Evolutionary conservation across 2,113 vertebrate genomes (phyloP).

Genomic region (Dicaeum eximium): DNA sequence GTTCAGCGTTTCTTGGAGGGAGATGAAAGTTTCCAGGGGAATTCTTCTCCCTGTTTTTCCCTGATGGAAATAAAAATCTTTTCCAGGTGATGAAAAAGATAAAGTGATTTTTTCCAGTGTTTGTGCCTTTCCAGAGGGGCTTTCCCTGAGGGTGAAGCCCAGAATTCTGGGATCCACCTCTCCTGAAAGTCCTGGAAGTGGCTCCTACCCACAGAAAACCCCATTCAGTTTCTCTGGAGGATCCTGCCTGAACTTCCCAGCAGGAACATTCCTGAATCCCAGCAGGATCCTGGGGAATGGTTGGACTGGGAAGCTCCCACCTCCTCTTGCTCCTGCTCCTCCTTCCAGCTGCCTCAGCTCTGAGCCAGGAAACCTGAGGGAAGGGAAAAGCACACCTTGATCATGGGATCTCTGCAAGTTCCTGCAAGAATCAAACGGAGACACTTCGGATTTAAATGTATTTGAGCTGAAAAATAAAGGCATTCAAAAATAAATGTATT

Average conservation of each 20-base stretch:
- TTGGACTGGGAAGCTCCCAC: neutral
- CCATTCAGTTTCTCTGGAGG: neutral
- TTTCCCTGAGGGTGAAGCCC: neutral
- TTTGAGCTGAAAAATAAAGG: rapidly evolving
- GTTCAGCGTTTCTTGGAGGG: neutral
- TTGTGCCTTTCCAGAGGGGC: neutral
- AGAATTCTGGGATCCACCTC: neutral
- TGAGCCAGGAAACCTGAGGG: constrained; percentile 44
- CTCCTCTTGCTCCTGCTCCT: neutral
- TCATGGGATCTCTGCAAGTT: neutral
- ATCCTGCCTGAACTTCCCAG: neutral
- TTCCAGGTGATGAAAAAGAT: neutral
- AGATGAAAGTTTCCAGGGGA: neutral
- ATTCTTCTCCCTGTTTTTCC: neutral
- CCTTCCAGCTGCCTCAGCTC: neutral
- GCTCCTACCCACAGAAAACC: neutral
- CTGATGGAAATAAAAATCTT: neutral
- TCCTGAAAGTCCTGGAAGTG: neutral
- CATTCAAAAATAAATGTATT: too few species aligned
- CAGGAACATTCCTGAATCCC: neutral
- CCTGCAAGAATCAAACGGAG: rapidly evolving
- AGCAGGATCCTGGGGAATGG: neutral
- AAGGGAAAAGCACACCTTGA: neutral
- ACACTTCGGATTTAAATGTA: rapidly evolving
- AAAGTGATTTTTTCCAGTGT: neutral